A percentile compares a stretch with the other conserved stretches of the same genome.
These are phyloP conservation scores for Stenolophus ochropezus DNA, from an alignment of 2,888 invertebrate genomes.

Conservation along the genomic window DNA sequence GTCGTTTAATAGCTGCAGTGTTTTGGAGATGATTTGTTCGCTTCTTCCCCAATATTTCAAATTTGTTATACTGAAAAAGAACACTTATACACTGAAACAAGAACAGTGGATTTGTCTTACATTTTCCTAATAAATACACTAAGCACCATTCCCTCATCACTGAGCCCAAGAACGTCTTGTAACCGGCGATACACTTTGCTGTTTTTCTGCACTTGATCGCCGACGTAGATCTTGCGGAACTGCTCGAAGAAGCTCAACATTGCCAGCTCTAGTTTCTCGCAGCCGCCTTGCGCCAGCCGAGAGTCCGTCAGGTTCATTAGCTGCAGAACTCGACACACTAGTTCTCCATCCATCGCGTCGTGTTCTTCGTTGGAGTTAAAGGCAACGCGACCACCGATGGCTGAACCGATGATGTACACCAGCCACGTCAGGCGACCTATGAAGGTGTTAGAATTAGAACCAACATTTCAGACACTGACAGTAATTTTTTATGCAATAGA, in stretches of 20 bases:
- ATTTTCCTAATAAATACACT: conserved; percentile 88
- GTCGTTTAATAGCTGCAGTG: conserved; percentile 93
- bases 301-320: conserved; percentile 97
- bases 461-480: too few relatives aligned
- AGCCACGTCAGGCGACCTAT: conserved; percentile 95
- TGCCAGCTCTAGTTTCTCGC: conserved; percentile 96
- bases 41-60: conserved; percentile 98
- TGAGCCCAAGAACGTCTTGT: conserved; percentile 93
- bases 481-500: too few relatives aligned
- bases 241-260: conserved; percentile 99
- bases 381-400: conserved; percentile 97
- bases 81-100: too few relatives aligned
- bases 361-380: conserved; percentile 97
- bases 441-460: too few relatives aligned
- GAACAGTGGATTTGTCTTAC: conserved; percentile 58
- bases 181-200: conserved; percentile 96
- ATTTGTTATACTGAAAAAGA: conserved; percentile 91
- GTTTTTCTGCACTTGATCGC: conserved; percentile 96
- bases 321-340: conserved; percentile 95
- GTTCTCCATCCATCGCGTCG: conserved; percentile 98
- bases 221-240: conserved; percentile 98
- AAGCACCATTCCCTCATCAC: conserved; percentile 93
- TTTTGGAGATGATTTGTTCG: conserved; percentile 95
- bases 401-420: conserved; percentile 98
- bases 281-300: conserved; percentile 89